These are phyloP conservation scores for Casuarius casuarius DNA, from an alignment of 2,113 vertebrate species.

Conservation along the genomic window DNA sequence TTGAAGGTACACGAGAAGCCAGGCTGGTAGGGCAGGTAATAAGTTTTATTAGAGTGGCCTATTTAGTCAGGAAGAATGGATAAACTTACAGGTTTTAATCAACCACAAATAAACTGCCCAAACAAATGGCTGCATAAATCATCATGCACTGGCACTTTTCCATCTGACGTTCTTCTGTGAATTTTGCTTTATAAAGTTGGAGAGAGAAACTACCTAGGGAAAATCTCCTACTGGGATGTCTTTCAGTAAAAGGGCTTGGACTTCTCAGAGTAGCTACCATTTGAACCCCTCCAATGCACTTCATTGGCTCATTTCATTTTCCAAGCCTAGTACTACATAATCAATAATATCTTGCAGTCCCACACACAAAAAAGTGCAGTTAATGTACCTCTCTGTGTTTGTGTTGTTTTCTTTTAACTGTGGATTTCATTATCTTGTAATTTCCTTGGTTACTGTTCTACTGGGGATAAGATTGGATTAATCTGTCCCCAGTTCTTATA, in stretches of 20 bases:
- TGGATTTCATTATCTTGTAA: constrained; percentile 19
- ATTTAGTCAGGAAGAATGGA: background rate
- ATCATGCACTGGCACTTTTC: background rate
- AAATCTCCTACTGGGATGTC: background rate
- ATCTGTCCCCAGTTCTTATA: background rate
- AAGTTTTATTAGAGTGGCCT: background rate
- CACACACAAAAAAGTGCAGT: background rate
- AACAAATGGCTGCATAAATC: background rate
- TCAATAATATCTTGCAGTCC: constrained; percentile 1
- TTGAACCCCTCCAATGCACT: background rate
- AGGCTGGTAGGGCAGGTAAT: background rate
- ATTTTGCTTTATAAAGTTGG: background rate
- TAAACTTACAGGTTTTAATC: background rate
- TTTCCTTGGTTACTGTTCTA: constrained; percentile 20
- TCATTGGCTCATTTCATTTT: constrained; percentile 30
- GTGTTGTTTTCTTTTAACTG: background rate
- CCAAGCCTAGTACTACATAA: background rate
- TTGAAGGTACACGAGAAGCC: background rate
- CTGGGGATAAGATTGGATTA: background rate
- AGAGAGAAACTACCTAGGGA: background rate
- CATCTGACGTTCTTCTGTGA: background rate
- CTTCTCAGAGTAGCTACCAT: background rate
- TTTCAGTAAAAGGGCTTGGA: background rate
- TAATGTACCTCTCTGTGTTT: background rate
- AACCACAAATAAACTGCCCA: background rate